Evolutionary conservation across 2,113 vertebrate genomes (phyloP), one percentile per base, ranked within the genome.

Genomic region (Calyptomena viridis): DNA sequence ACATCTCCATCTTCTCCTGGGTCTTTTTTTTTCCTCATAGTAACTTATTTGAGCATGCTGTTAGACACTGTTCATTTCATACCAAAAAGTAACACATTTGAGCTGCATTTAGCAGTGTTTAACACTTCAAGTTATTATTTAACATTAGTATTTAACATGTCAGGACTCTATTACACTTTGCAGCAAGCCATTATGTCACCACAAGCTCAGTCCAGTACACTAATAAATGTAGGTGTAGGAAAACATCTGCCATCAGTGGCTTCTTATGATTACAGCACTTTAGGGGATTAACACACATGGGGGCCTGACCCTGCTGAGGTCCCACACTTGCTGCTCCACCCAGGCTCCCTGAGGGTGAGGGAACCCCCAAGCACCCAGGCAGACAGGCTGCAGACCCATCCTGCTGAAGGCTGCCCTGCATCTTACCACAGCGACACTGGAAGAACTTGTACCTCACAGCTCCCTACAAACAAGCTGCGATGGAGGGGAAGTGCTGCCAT

Each of bases 51-150:
- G 30, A 82, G 60, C 14, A 49, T 24, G 28, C n/a, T 66, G 28
- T 69, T 79, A 89, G 66, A 93, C 92, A 50, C 58, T 69, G 50
- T 89, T 95, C 23, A 73, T 90, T 95, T 89, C 59, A 81, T 31
- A 90, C 22, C 31, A 77, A 79, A 84, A 72, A 89, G 27, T 42
- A 68, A n/a, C 35, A 78, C n/a, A 90, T 44, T 37, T 60, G 33
- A 91, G 69, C 42, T 3, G 5, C 9, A 19, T 49, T 40, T 90
- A 49, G 40, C 82, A 82, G 71, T 22, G 89, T 72, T 90, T 93
- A 91, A 84, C 30, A 59, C 31, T 8, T 60, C 7, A 12, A 53
- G 56, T 56, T 37, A 81, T 46, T 52, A 67, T 47, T 81, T 89
- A 76, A 63, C 33, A 39, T 40, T 18, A 66, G 33, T 20, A 92